Evolutionary conservation across 30 jellyfish, hydroid and myxozoan genomes (phyloP), one percentile per base, ranked within the genome.

Genomic region (Morbakka virulenta): DNA sequence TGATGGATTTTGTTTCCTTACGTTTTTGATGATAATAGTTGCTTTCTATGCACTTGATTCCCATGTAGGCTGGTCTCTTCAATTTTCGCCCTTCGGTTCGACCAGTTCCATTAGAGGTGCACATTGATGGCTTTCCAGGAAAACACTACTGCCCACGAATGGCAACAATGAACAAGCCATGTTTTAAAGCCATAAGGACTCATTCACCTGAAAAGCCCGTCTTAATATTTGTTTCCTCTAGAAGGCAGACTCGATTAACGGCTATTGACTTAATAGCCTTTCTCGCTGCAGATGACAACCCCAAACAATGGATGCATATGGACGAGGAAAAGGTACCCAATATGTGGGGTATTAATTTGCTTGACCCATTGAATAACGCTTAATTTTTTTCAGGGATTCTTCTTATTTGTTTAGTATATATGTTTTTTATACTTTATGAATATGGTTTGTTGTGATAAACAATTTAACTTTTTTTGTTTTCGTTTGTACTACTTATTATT

Each of bases 51-150:
- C n/a, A n/a, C n/a, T n/a, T n/a, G 17, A 41, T 1, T 17, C 17
- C 0, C 17, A 9, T 69, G 13, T 27, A 93, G 99, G 97, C 86
- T 28, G 99, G 99, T 35, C 83, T 94, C 64, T 94, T 88, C 93
- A 94, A 94, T 73, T 94, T 94, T 67, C 96, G 99, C 4, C 99
- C 99, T 2, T 87, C 98, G 1, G 99, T 94, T 4, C 97, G 99
- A 0, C 99, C 99, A 0, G 97, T 94, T 33, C 99, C 99, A 0
- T 82, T 94, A 35, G 99, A 94, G 35, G 99, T 94, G 3, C 99
- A 94, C 82, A 94, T 94, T 62, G 96, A 96, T 24, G 99, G 99
- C 0, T 94, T 82, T 52, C 98, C 99, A 14, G 99, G 98, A 64
- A 83, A 87, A 50, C 97, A 94, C 53, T 94, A 94, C 84, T 94